These are phyloP conservation scores for Oceanites oceanicus DNA, from an alignment of 2,113 vertebrate genomes.

Conservation along the genomic window DNA sequence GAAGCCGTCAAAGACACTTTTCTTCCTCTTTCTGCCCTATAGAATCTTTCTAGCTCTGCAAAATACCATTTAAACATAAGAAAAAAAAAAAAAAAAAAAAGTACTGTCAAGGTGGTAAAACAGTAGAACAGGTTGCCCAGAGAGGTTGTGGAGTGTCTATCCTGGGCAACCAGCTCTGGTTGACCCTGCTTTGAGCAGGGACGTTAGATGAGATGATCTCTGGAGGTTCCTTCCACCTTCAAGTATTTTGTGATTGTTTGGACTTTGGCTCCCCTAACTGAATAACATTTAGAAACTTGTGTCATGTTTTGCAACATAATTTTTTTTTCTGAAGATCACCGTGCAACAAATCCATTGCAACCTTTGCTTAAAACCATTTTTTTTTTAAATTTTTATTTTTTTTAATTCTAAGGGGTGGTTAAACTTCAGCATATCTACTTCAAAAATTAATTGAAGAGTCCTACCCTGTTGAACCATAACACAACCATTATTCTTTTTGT, in stretches of 20 bases:
- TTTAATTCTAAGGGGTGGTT: background rate
- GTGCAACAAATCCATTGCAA: background rate
- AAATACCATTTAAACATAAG: background rate
- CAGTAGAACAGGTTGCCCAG: background rate
- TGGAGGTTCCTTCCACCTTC: background rate
- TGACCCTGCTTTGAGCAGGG: background rate
- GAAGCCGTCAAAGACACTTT: background rate
- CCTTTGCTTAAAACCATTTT: background rate
- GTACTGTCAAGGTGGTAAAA: background rate
- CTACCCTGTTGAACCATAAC: background rate
- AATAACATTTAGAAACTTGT: background rate
- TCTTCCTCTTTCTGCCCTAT: background rate
- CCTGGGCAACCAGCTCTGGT: background rate
- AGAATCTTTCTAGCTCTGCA: background rate
- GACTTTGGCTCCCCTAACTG: background rate
- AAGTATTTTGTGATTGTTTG: background rate
- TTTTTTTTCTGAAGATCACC: background rate
- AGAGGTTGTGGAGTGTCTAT: background rate
- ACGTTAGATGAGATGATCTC: background rate
- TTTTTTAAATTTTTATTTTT: background rate
- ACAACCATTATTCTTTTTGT: background rate
- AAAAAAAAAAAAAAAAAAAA: background rate
- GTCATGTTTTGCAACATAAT: background rate
- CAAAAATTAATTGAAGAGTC: background rate
- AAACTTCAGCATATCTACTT: background rate